Evolutionary conservation across 2,888 invertebrate genomes (phyloP), one percentile per base, ranked within the genome.

Genomic region (Anoplius nigerrimus): DNA sequence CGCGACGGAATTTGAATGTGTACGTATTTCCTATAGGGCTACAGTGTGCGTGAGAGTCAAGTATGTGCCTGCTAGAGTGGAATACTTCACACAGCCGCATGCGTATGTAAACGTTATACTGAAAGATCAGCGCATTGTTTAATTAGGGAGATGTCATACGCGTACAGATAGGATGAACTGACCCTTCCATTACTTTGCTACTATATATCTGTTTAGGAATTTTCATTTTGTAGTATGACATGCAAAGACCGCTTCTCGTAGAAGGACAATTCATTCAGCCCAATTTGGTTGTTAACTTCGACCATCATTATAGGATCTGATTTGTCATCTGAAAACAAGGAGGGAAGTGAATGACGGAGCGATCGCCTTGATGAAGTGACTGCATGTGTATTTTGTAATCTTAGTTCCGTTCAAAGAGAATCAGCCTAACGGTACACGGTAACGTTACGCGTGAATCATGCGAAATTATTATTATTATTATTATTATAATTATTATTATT

Each of bases 131-230:
- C 77, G 79, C 71, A 71, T 79, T 82, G 80, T 80, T 80, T 79
- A 74, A 79, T 71, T 82, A 70, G 69, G 62, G 78, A 70, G 66
- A 76, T 72, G 34, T 34, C 66, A 75, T 74, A 69, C 62, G 63
- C 72, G 67, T 65, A 72, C 69, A 65, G 64, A 34, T 72, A 61
- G 66, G 67, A 56, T 67, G 59, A 73, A 58, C 68, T 73, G 65
- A 69, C 76, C 71, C 79, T 72, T 81, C 68, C n/a, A 74, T 76
- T 62, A 60, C 80, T 81, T 84, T 81, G 78, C 75, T 82, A 79
- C 79, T 82, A 79, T 72, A 77, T 75, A 79, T 76, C 80, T 79
- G 77, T 71, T 63, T 72, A 76, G 74, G 73, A 66, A 71, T 80
- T 83, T 80, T 78, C 72, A 75, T 81, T 75, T 75, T 79, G 48